phyloP scores from a whole-genome alignment of 2,113 vertebrate genomes.

The Rhinichthys klamathensis region DNA sequence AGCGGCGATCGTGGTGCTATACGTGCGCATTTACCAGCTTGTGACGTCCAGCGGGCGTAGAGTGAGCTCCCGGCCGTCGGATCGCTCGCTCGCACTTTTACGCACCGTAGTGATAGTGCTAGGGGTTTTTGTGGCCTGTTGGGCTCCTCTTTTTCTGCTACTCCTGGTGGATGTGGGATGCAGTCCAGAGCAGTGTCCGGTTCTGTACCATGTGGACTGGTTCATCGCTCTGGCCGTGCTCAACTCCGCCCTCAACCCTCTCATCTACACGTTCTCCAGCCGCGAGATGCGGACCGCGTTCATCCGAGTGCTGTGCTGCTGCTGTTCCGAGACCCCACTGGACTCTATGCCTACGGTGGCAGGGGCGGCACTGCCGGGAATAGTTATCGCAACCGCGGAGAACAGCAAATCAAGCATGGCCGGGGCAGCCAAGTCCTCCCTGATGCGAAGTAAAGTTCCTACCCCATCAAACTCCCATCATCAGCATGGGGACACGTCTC shows the following conservation, averaged over 20 bases:
- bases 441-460: slow-evolving; percentile 61
- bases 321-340: slow-evolving; percentile 67
- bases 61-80: slow-evolving; percentile 74
- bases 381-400: slow-evolving; percentile 70
- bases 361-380: slow-evolving; percentile 65
- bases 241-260: slow-evolving; percentile 80
- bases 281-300: slow-evolving; percentile 78
- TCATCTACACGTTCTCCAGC: slow-evolving; percentile 81
- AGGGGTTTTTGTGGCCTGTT: slow-evolving; percentile 77
- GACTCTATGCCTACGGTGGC: slow-evolving; percentile 54
- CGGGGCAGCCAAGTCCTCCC: slow-evolving; percentile 52
- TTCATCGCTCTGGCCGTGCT: slow-evolving; percentile 79
- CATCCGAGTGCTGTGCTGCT: slow-evolving; percentile 75
- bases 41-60: slow-evolving; percentile 79
- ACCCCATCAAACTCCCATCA: slow-evolving; percentile 62
- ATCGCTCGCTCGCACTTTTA: slow-evolving; percentile 75
- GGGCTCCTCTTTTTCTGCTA: slow-evolving; percentile 77
- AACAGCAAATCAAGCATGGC: slow-evolving; percentile 76
- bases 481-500: slow-evolving; percentile 63
- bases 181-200: slow-evolving; percentile 66
- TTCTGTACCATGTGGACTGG: slow-evolving; percentile 79
- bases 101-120: slow-evolving; percentile 79
- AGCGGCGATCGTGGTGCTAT: slow-evolving; percentile 77
- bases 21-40: slow-evolving; percentile 80
- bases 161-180: slow-evolving; percentile 79